These are phyloP conservation scores for Eurytoma adleriae DNA, from an alignment of 2,888 invertebrate species.

Conservation along the genomic window DNA sequence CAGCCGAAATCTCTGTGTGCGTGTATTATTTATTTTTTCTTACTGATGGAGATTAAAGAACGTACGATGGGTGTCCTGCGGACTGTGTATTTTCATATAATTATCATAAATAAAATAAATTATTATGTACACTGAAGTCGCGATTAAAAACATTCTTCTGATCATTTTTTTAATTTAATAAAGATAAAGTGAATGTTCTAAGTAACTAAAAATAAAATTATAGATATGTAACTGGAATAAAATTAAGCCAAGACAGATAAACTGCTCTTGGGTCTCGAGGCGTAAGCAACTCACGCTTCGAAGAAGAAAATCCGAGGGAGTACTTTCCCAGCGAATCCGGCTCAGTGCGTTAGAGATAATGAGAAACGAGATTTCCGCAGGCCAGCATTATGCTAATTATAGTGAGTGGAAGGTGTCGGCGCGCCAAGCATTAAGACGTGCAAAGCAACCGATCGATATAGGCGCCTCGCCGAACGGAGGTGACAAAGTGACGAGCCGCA, in stretches of 20 bases:
- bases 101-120: too few relatives aligned
- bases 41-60: too few relatives aligned
- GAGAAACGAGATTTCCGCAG: constrained; percentile 33
- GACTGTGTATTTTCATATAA: not conserved
- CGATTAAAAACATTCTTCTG: not conserved
- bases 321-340: not conserved
- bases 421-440: too few relatives aligned
- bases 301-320: not conserved
- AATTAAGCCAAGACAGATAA: not conserved
- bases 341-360: constrained; percentile 7
- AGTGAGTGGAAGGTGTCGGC: constrained; percentile 21
- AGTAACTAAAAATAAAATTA: too few relatives aligned
- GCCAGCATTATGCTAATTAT: constrained; percentile 47
- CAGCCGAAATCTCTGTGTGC: not conserved
- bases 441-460: too few relatives aligned
- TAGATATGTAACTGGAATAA: not conserved
- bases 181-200: too few relatives aligned
- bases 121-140: not conserved
- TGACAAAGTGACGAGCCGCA: constrained; percentile 49
- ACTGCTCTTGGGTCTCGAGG: too few relatives aligned
- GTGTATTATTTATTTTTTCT: not conserved
- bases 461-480: not conserved
- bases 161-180: too few relatives aligned
- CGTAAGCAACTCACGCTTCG: not conserved
- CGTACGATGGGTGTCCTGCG: too few relatives aligned